Conservation (phyloP, 2,888 invertebrate species). For the Rhagonycha lutea region DNA sequence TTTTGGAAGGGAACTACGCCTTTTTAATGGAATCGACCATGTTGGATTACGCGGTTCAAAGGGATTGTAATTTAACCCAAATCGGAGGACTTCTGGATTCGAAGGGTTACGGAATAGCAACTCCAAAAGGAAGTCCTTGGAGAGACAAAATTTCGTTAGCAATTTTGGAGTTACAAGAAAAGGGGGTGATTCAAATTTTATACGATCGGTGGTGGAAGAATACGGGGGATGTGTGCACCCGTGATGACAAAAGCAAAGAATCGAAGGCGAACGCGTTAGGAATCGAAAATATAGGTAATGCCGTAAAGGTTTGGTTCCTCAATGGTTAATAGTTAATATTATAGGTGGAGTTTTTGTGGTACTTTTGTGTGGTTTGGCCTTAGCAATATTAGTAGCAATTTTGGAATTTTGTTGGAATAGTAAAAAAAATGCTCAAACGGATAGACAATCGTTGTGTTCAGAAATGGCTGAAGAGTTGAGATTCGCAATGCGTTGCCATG, state of each 20-base stretch:
- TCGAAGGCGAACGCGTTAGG: constrained; percentile 93
- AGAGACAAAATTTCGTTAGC: constrained; percentile 95
- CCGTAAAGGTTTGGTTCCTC: background rate
- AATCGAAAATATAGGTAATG: constrained; percentile 82
- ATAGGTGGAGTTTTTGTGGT: constrained; percentile 96
- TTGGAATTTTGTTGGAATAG: constrained; percentile 95
- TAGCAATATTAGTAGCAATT: constrained; percentile 90
- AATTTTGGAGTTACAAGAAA: constrained; percentile 93
- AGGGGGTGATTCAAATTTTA: constrained; percentile 88
- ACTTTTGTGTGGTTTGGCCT: constrained; percentile 85
- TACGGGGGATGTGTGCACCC: constrained; percentile 86
- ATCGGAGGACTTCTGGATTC: constrained; percentile 86
- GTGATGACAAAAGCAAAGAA: constrained; percentile 87
- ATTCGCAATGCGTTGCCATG: constrained; percentile 87
- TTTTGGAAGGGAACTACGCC: constrained; percentile 89
- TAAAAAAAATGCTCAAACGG: constrained; percentile 82
- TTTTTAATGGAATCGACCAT: constrained; percentile 98
- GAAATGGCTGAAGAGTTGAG: constrained; percentile 93
- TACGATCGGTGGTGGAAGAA: constrained; percentile 99
- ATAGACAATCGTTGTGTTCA: constrained; percentile 85
- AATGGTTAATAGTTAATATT: constrained; percentile 35
- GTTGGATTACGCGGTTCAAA: constrained; percentile 92
- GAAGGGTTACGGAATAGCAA: constrained; percentile 94
- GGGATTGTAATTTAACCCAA: constrained; percentile 96
- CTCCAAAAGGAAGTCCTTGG: constrained; percentile 95